Conservation (phyloP, 2,797 vertebrate genomes). For the Gymnothorax reevesii region DNA sequence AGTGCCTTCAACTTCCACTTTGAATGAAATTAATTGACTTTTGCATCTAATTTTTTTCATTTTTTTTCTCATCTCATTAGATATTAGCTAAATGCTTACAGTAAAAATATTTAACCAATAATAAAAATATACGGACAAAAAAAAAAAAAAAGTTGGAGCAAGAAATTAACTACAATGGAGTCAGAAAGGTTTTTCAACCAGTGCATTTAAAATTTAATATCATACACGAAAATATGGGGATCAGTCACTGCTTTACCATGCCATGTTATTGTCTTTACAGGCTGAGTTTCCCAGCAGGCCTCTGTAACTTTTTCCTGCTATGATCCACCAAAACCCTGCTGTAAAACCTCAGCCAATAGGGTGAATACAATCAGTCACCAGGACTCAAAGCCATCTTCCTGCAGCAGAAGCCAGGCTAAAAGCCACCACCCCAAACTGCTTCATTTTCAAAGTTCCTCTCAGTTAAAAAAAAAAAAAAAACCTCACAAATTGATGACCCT, state of each 20-base stretch:
- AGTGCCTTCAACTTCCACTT: no score
- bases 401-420: background rate
- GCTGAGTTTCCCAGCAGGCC: background rate
- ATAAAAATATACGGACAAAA: background rate
- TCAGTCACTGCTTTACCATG: background rate
- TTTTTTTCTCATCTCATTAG: no score
- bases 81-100: background rate
- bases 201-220: background rate
- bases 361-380: background rate
- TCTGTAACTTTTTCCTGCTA: background rate
- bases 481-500: slow-evolving; percentile 1
- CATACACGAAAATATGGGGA: background rate
- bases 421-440: background rate
- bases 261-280: background rate
- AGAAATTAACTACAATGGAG: background rate
- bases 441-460: background rate
- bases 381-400: background rate
- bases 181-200: background rate
- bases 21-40: no score
- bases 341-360: background rate
- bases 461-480: background rate
- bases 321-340: background rate
- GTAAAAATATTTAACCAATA: background rate
- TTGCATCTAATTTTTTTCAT: no score
- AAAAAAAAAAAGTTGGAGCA: background rate